Conservation (phyloP, 2,113 vertebrate species). For the Oryzias curvinotus region DNA sequence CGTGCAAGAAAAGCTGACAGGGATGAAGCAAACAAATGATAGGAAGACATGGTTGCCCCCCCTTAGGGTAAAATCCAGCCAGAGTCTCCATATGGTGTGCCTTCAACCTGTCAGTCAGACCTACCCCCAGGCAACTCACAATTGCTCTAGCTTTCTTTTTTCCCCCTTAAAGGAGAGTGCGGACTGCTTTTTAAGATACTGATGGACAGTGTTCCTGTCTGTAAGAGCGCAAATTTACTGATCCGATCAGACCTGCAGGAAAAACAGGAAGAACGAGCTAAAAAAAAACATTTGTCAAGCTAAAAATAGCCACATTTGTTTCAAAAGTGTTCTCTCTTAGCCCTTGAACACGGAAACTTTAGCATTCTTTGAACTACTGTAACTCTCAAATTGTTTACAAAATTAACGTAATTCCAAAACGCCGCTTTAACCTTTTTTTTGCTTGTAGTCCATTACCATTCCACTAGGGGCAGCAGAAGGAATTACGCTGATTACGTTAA, state of each 20-base stretch:
- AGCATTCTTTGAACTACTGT: too few species aligned
- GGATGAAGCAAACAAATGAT: conserved; percentile 56
- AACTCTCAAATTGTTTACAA: too few species aligned
- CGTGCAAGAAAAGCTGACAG: conserved; percentile 67
- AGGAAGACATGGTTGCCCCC: conserved; percentile 67
- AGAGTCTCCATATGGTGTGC: conserved; percentile 76
- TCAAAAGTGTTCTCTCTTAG: too few species aligned
- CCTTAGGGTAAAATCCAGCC: conserved; percentile 69
- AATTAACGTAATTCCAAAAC: too few species aligned
- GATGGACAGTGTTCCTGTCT: conserved; percentile 12
- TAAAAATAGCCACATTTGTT: too few species aligned
- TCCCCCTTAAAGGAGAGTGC: conserved; percentile 32
- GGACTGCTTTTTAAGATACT: conserved; percentile 36
- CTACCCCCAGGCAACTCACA: conserved; percentile 50
- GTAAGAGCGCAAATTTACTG: conserved; percentile 19
- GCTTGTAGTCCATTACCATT: too few species aligned
- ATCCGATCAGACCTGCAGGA: conserved; percentile 9
- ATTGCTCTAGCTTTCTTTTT: conserved; percentile 45
- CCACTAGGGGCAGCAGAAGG: too few species aligned
- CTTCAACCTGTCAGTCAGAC: conserved; percentile 72
- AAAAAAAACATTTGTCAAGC: not conserved
- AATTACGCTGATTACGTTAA: too few species aligned
- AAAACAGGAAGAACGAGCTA: not conserved
- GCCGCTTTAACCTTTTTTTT: too few species aligned
- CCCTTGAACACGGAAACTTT: too few species aligned